These are phyloP conservation scores for Crocidura indochinensis DNA, from an alignment of 2,797 vertebrate species.

Conservation along the genomic window DNA sequence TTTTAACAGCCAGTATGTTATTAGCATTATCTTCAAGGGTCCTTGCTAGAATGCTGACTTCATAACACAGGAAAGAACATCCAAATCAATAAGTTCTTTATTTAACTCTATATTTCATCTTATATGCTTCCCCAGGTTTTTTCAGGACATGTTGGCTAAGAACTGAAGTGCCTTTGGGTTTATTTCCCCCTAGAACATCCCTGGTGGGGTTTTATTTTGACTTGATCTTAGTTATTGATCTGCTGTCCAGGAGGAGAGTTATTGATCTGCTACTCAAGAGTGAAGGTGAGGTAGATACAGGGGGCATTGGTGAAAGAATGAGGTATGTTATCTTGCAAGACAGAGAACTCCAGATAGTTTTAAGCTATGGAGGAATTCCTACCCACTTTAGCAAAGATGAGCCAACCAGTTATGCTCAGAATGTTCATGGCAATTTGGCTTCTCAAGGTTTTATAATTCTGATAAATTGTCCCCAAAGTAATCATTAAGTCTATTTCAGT, in stretches of 20 bases:
- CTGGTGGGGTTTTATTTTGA: neutral
- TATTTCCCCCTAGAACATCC: neutral
- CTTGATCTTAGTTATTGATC: neutral
- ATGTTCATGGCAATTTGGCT: neutral
- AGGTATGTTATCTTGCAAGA: neutral
- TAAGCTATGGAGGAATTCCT: neutral
- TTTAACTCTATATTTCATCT: conserved; percentile 24
- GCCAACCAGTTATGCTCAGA: neutral
- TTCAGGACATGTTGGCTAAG: neutral
- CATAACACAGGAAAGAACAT: neutral
- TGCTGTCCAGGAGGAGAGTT: neutral
- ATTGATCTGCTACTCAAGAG: neutral
- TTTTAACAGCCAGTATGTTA: neutral
- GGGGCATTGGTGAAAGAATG: fast-evolving
- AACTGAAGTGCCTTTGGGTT: neutral
- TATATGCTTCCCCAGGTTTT: neutral
- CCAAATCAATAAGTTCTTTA: conserved; percentile 11
- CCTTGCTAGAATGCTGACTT: neutral
- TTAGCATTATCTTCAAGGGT: neutral
- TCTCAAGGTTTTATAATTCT: neutral
- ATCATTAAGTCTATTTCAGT: neutral
- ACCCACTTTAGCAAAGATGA: neutral
- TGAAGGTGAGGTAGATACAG: neutral
- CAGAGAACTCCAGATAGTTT: neutral
- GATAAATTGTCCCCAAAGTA: neutral